Conservation (phyloP, 2,888 invertebrate species). For the Tetragonisca angustula region DNA sequence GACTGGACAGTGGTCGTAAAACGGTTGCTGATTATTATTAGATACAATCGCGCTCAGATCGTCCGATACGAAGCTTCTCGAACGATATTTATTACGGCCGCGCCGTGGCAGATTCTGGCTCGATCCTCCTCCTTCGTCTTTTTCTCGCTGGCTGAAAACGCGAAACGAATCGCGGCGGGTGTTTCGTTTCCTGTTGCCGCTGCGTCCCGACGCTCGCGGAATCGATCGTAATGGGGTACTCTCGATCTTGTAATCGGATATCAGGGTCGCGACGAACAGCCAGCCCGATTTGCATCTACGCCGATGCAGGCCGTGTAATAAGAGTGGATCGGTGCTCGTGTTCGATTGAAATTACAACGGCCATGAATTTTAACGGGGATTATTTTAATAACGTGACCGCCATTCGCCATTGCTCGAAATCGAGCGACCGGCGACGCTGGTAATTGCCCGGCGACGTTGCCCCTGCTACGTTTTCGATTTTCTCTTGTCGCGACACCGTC, state of each 20-base stretch:
- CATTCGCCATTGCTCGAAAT: neutral
- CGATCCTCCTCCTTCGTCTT: neutral
- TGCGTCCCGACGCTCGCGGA: neutral
- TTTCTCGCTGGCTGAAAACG: neutral
- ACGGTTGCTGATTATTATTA: constrained; percentile 76
- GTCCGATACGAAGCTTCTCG: constrained; percentile 58
- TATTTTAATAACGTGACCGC: constrained; percentile 21
- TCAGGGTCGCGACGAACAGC: constrained; percentile 2
- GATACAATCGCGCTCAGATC: constrained; percentile 75
- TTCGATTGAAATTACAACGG: constrained; percentile 34
- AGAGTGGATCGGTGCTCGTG: constrained; percentile 13
- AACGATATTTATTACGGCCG: constrained; percentile 59
- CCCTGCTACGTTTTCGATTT: neutral
- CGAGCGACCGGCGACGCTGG: neutral
- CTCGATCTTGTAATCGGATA: constrained; percentile 41
- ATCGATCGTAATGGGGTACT: constrained; percentile 32
- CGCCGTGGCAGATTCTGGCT: constrained; percentile 27
- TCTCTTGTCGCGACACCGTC: neutral
- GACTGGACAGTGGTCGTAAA: constrained; percentile 69
- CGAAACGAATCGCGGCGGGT: neutral
- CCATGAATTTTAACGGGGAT: constrained; percentile 33
- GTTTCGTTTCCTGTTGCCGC: constrained; percentile 12
- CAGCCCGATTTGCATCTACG: constrained; percentile 18
- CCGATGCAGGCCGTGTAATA: constrained; percentile 6
- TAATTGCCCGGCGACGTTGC: neutral